Conservation (phyloP, 2,113 vertebrate genomes). For the Manacus vitellinus region DNA sequence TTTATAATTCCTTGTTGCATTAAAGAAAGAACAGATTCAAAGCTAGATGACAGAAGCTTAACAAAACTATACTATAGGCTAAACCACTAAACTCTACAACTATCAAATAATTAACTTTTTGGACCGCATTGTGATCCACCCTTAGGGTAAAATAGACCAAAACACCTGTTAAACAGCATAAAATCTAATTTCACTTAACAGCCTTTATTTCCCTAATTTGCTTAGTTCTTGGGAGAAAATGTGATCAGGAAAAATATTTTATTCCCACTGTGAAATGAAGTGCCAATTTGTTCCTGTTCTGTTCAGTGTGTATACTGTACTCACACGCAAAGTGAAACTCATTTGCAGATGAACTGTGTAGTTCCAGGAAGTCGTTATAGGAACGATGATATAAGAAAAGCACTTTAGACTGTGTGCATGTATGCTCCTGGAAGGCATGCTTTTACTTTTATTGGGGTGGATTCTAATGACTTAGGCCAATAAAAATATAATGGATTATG, state of each 20-base stretch:
- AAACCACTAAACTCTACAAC: slow-evolving; percentile 30
- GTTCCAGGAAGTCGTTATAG: neutral
- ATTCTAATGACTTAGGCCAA: neutral
- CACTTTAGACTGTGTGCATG: accelerated
- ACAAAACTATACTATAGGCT: neutral
- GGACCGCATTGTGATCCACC: slow-evolving; percentile 27
- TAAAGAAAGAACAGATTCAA: slow-evolving; percentile 1
- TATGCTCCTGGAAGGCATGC: neutral
- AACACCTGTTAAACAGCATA: slow-evolving; percentile 67
- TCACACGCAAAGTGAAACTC: slow-evolving; percentile 8
- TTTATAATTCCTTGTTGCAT: neutral
- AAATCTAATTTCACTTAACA: slow-evolving; percentile 63
- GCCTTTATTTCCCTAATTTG: slow-evolving; percentile 41
- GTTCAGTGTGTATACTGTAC: neutral
- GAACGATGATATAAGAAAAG: neutral
- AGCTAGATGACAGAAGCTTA: neutral
- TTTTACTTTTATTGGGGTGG: neutral
- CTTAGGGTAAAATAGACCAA: slow-evolving; percentile 51
- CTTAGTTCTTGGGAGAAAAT: slow-evolving; percentile 39
- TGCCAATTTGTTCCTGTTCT: slow-evolving; percentile 49
- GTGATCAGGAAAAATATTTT: slow-evolving; percentile 36
- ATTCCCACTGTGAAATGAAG: slow-evolving; percentile 40
- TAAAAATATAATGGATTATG: neutral
- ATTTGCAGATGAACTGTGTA: neutral
- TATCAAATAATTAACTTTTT: slow-evolving; percentile 63